Percentiles rank a stretch among this genome's conserved stretches.
Evolutionary conservation across 2,113 vertebrate species (phyloP).

Genomic region (Phylloscopus trochilus): DNA sequence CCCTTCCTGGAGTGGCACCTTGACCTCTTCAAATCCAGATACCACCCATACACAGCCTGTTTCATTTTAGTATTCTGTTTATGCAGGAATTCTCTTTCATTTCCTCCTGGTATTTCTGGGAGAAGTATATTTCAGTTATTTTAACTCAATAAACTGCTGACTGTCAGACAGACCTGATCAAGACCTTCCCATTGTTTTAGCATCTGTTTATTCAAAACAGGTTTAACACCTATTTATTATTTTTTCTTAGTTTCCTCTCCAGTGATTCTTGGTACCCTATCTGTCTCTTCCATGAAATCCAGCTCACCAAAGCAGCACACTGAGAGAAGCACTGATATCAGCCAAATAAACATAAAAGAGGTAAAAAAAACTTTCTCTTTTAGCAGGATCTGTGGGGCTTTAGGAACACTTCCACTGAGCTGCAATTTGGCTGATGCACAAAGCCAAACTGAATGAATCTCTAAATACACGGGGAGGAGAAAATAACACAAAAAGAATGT

Average conservation of each 20-base stretch:
- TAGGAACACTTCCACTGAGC: not conserved
- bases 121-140: not conserved
- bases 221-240: not conserved
- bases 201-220: not conserved
- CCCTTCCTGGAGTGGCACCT: not conserved
- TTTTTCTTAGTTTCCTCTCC: not conserved
- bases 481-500: not conserved
- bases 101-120: not conserved
- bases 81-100: not conserved
- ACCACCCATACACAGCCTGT: not conserved
- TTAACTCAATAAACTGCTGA: not conserved
- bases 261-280: not conserved
- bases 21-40: not conserved
- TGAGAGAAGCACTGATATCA: not conserved
- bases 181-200: not conserved
- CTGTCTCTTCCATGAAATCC: not conserved
- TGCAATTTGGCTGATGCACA: not conserved
- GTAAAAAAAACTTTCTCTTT: not conserved
- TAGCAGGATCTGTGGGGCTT: accelerated
- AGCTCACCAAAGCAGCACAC: not conserved
- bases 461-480: not conserved
- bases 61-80: not conserved
- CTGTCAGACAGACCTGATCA: not conserved
- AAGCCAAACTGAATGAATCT: not conserved
- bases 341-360: not conserved